A percentile compares a stretch with the other conserved stretches of the same genome.
These are phyloP conservation scores for Polydrusus pterygomalis DNA, from an alignment of 2,888 invertebrate species.

Conservation along the genomic window DNA sequence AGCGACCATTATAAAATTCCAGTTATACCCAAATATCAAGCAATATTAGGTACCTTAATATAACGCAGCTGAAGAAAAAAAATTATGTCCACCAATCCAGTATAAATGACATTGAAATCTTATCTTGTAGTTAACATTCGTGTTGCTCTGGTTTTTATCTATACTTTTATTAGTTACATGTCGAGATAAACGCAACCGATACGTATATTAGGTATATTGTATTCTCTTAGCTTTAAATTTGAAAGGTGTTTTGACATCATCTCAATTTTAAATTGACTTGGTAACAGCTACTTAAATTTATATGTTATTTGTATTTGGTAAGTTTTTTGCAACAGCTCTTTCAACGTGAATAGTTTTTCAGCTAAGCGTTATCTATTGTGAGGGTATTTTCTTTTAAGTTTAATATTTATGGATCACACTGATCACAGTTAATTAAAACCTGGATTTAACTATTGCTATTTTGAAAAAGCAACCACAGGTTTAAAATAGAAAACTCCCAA, in stretches of 20 bases:
- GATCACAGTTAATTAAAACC: no score
- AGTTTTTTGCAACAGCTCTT: no score
- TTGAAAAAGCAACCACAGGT: no score
- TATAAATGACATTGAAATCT: constrained; percentile 15
- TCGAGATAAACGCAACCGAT: constrained; percentile 2
- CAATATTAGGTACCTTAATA: not conserved
- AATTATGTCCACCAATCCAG: no score
- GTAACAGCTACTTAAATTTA: not conserved
- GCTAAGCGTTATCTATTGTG: no score
- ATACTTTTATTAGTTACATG: not conserved
- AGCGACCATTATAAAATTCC: not conserved
- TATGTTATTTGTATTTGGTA: no score
- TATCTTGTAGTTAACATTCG: constrained; percentile 18
- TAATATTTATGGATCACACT: no score
- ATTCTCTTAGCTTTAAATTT: constrained; percentile 9
- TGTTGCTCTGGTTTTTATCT: constrained; percentile 3
- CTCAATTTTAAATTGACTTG: not conserved
- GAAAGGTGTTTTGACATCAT: not conserved
- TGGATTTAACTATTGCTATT: no score
- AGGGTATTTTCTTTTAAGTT: no score
- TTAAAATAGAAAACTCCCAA: no score
- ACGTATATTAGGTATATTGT: not conserved
- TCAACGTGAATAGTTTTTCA: no score
- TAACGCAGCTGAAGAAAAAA: not conserved
- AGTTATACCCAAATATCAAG: not conserved